Evolutionary conservation across 2,113 vertebrate genomes (phyloP), one percentile per base, ranked within the genome.

Genomic region (Catharus minimus): DNA sequence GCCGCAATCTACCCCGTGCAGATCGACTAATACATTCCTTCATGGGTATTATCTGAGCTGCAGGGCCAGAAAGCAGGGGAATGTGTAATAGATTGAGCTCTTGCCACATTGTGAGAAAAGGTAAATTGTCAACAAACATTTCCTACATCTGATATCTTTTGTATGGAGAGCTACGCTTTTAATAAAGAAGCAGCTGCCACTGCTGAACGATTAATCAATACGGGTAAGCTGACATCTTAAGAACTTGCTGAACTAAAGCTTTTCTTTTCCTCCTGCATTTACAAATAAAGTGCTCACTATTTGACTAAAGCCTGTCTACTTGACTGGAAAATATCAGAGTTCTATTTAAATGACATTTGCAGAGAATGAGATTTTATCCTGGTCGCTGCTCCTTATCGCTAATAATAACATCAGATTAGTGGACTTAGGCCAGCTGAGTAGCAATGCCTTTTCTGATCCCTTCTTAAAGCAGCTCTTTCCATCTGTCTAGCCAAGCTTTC

Each of bases 321-420:
- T 97, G 96, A 97, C 97, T 90, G 28, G 96, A 96, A 97, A 97
- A 96, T 97, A 97, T 96, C 97, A 97, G 95, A 96, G 95, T 95
- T 93, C 96, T 97, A 97, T 97, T 97, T 97, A 98, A 98, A 98
- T 97, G 97, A 97, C 96, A 97, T 97, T 97, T 97, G 84, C 94
- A 96, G 95, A 96, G 93, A 97, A 97, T 97, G 96, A 96, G 96
- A 97, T 98, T 98, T 98, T 97, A 97, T 97, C 96, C 97, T 94
- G 95, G 95, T 93, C 76, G 93, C 96, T 95, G 94, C 94, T 97
- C 96, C 96, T 98, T 97, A 98, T 97, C 79, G 58, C 97, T 98
- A 98, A 97, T 97, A 98, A 97, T 97, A 97, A 97, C 97, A 97
- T 96, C 97, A 97, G 98, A 98, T 98, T 98, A 98, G 95, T 95